Evolutionary conservation across 1,140 invertebrate genomes (phyloP), one percentile per base, ranked within the genome.

Genomic region (Dreissena polymorpha): DNA sequence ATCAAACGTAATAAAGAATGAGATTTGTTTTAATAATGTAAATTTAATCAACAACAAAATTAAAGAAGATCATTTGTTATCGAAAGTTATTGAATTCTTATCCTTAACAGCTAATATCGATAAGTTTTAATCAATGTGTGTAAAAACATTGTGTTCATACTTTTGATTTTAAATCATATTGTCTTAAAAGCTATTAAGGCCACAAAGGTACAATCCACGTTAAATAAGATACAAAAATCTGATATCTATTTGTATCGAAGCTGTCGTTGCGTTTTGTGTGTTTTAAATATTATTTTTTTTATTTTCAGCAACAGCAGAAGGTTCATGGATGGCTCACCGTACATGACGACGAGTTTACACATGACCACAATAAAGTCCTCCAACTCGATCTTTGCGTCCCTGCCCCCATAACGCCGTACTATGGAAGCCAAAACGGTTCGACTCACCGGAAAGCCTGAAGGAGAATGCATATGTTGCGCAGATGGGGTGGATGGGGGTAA

Each of bases 341-440:
- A 90, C 81, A 90, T 86, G 16, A 83, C 50, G n/a, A 84, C 85
- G 10, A 90, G 79, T 77, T 88, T 89, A 65, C 86, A 86, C 21
- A 89, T 85, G 27, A 88, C 83, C 25, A 88, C 84, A 60, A 90
- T 72, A 69, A 90, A 90, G 60, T 89, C 89, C 68, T 88, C 63
- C n/a, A 90, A 64, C 8, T 51, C 77, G 49, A 90, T 85, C 21
- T 39, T 71, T 27, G 77, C 85, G 71, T 88, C 55, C 53, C 88
- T 55, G 16, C 88, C 88, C 16, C 89, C 89, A 75, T 90, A 90
- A 16, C 89, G 79, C 64, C 89, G 68, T 0, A 90, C 88, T 5
- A 90, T 89, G 2, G 88, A 79, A 0, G 85, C 86, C 16, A 90
- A 65, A 14, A 90, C 87, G 25, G 78, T 67, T 21, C 87, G 74